A percentile compares a stretch with the other conserved stretches of the same genome.
phyloP scores from a whole-genome alignment of 2,113 vertebrate species.

The Myotis davidii region DNA sequence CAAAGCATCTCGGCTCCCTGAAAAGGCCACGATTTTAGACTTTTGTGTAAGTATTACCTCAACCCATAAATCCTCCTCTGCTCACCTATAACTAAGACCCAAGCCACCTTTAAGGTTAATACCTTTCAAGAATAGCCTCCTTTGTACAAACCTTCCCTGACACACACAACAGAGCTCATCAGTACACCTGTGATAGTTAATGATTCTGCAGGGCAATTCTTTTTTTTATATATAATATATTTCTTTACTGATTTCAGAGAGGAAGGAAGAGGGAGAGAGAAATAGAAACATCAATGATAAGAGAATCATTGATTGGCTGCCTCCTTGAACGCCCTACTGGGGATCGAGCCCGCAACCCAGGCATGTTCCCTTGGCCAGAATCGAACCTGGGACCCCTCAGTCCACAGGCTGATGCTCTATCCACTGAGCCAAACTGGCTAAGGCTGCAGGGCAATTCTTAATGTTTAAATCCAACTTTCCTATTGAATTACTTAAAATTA shows the following conservation, averaged over 20 bases:
- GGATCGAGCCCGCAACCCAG: no score
- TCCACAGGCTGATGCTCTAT: no score
- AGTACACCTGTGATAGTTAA: neutral
- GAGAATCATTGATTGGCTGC: no score
- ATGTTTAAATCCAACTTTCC: neutral
- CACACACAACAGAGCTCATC: neutral
- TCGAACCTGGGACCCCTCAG: no score
- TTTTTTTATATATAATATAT: no score
- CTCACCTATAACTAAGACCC: neutral
- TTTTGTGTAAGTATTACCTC: neutral
- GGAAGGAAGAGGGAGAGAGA: no score
- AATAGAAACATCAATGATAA: no score
- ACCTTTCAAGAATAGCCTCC: neutral
- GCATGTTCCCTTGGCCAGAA: no score
- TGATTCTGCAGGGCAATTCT: neutral
- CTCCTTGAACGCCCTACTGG: no score
- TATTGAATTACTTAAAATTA: neutral
- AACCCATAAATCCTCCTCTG: neutral
- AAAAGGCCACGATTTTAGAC: neutral
- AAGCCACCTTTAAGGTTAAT: neutral
- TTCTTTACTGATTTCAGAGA: no score
- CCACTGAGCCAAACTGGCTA: neutral
- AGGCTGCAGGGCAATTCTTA: neutral
- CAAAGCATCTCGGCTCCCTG: neutral
- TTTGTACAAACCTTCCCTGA: neutral